Base-by-base conservation (phyloP, 2,888 invertebrate species). In the Aquatica leii region DNA sequence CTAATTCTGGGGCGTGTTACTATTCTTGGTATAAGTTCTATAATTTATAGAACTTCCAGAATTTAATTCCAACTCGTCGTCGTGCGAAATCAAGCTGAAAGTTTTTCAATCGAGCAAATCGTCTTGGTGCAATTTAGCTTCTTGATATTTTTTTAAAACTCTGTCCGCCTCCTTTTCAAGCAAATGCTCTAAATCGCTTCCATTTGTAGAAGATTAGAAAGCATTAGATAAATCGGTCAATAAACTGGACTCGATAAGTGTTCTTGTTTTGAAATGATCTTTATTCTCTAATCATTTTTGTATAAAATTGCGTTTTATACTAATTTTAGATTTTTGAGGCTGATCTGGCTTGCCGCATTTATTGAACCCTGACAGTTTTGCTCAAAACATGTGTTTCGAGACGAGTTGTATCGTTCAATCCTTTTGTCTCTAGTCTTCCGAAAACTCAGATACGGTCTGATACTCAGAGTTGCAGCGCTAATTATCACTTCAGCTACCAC, bases 241-340 rank as follows among this genome's bases (percentile, higher is more conserved):
- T 1, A 86, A 84, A 41, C 73, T 85, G 2, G 77, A 72, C 81
- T 81, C 87, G 40, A 79, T 86, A 15, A 91, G 80, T 0, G 92
- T 90, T 72, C 89, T 87, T 1, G 93, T 93, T 72, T 88, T 86
- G 77, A 90, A 93, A 53, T 92, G 84, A 50, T 92, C 92, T 4
- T 88, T 87, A 75, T 90, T 89, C 66, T 89, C 88, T 9, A 84
- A 78, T 12, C 88, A 83, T 74, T 85, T 85, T 74, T 86, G 88
- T 76, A 86, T 71, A 62, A 80, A 78, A 66, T 76, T 78, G 24
- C 75, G 69, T 46, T 80, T 68, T 12, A 80, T 77, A 34, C 77
- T 77, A 49, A 77, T 59, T 66, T 77, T 78, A 17, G 70, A 74
- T 51, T 72, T 73, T 0, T 11, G 48, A n/a, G 66, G 62, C 37